Evolutionary conservation across 2,113 vertebrate species (phyloP).

Genomic region (Microcebus jonahi): DNA sequence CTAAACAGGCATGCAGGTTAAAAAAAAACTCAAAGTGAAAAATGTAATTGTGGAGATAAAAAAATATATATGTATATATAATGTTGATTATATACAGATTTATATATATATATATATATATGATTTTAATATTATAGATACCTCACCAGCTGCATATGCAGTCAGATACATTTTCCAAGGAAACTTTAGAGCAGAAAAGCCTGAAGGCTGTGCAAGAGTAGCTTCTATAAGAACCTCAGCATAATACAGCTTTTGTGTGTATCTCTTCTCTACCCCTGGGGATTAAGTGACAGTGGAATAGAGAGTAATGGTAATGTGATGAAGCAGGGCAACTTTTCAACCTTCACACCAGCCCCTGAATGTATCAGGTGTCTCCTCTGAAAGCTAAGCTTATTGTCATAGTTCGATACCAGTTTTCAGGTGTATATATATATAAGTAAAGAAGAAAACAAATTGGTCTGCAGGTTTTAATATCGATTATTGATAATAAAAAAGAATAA

Average conservation of each 20-base stretch:
- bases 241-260: background rate
- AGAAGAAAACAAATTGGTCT: background rate
- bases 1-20: background rate
- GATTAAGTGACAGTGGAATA: slow-evolving; percentile 47
- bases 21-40: background rate
- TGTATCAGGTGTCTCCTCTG: slow-evolving; percentile 23
- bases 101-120: background rate
- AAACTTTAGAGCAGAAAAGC: background rate
- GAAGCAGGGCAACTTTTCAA: background rate
- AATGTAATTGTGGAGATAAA: background rate
- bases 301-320: background rate
- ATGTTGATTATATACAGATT: background rate
- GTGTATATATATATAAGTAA: background rate
- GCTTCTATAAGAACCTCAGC: background rate
- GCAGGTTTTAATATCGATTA: background rate
- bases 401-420: background rate
- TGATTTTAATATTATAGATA: background rate
- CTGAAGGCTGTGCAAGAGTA: background rate
- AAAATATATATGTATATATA: background rate
- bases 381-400: background rate
- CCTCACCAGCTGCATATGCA: background rate
- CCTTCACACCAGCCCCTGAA: background rate
- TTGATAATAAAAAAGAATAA: background rate
- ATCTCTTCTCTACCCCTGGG: background rate
- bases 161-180: background rate